Conservation (phyloP, 2,113 vertebrate genomes). For the Poeciliopsis occidentalis region DNA sequence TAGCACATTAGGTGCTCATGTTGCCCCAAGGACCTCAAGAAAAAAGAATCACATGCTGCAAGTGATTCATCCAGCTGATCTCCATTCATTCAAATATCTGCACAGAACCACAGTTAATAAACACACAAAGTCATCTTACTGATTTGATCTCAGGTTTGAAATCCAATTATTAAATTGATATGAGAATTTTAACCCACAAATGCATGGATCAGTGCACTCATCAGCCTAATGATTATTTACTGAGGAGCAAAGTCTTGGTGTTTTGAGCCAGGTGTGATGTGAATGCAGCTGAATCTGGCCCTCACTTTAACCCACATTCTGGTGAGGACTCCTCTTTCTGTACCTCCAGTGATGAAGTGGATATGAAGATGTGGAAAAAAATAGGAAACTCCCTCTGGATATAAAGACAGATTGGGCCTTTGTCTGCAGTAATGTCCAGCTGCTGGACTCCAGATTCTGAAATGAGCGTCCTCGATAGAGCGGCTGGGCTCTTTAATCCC, state of each 20-base stretch:
- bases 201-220: conserved; percentile 2
- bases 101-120: conserved; percentile 15
- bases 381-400: background rate
- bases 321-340: background rate
- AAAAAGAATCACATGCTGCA: conserved; percentile 13
- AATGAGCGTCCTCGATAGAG: no score
- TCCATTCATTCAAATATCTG: conserved; percentile 35
- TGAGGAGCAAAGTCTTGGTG: background rate
- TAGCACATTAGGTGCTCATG: background rate
- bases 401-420: no score
- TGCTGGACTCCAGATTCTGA: no score
- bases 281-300: background rate
- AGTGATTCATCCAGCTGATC: conserved; percentile 7
- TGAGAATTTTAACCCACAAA: background rate
- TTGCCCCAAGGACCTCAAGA: conserved; percentile 45
- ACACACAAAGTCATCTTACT: background rate
- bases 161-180: background rate
- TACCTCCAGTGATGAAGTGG: background rate
- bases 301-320: background rate
- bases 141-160: conserved; percentile 8
- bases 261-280: background rate
- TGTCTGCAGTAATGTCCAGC: no score
- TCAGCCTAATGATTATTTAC: background rate
- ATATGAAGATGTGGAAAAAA: background rate
- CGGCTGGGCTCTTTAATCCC: no score